These are phyloP conservation scores for Telenomus remus DNA, from an alignment of 1,140 invertebrate genomes.

Conservation along the genomic window DNA sequence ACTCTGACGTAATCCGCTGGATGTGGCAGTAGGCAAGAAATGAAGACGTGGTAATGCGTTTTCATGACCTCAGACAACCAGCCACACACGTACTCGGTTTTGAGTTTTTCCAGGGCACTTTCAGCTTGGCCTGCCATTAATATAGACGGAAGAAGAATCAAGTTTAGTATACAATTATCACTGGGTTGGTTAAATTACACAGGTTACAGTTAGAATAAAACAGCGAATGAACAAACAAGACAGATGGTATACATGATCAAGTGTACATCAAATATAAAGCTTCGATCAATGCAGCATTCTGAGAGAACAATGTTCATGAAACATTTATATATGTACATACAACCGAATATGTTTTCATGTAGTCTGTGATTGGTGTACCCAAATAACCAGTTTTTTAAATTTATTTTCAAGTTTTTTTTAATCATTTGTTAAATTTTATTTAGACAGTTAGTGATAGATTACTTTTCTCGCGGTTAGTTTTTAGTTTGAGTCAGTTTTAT, in stretches of 20 bases:
- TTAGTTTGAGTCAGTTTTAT: too few relatives aligned
- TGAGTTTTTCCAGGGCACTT: slow-evolving; percentile 92
- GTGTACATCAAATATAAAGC: slow-evolving; percentile 59
- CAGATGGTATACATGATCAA: slow-evolving; percentile 58
- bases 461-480: too few relatives aligned
- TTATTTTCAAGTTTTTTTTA: not conserved
- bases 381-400: slow-evolving; percentile 29
- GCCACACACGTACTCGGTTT: slow-evolving; percentile 92
- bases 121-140: slow-evolving; percentile 83
- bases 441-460: too few relatives aligned
- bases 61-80: slow-evolving; percentile 92
- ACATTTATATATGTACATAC: slow-evolving; percentile 57
- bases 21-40: slow-evolving; percentile 89
- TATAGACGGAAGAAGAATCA: slow-evolving; percentile 27
- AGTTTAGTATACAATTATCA: slow-evolving; percentile 26
- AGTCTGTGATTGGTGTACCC: slow-evolving; percentile 46
- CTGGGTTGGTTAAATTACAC: not conserved
- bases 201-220: slow-evolving; percentile 48
- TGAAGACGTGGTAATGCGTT: slow-evolving; percentile 90
- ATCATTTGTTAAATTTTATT: not conserved
- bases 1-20: slow-evolving; percentile 93
- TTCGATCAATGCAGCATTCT: slow-evolving; percentile 58
- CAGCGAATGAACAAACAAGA: slow-evolving; percentile 57
- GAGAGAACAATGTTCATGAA: slow-evolving; percentile 56
- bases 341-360: slow-evolving; percentile 57